Evolutionary conservation across 2,888 invertebrate genomes (phyloP), one percentile per base, ranked within the genome.

Genomic region (Gari tellinella): DNA sequence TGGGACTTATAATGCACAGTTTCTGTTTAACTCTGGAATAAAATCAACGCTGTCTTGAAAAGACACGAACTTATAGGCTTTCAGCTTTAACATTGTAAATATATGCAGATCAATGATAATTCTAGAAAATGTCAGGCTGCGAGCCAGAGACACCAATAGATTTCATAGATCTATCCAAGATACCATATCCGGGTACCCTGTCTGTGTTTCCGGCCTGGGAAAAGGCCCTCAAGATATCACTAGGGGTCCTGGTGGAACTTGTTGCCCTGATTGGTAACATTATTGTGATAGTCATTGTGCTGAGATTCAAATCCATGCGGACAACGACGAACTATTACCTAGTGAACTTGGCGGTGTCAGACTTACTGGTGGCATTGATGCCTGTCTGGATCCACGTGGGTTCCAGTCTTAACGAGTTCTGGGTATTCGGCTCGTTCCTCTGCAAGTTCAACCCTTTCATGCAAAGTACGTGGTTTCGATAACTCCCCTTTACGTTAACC

Each of bases 361-460:
- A 90, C 60, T 80, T 90, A 43, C 60, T 89, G 38, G 87, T 90
- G 19, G 87, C 84, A 0, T 66, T 81, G 5, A 92, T 96, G 12
- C 95, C 96, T 61, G 95, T 96, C 0, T 95, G 95, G 94, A 94
- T 96, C 85, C 95, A 96, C 92, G 92, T 97, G 75, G 94, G 95
- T 15, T 93, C 94, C 48, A 95, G 96, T 89, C 94, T 96, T 85
- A 96, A 94, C 86, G 96, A 96, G 92, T 95, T 95, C 84, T 97
- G 95, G 90, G 93, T 95, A 77, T 91, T 97, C 67, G 95, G 95
- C 19, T 92, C 93, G 14, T 93, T 95, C 64, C 96, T 96, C 10
- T 97, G 97, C 89, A 94, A 94, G 81, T 93, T 95, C 82, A 96
- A 96, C 91, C 96, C 95, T 1, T 95, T 95, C 84, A 88, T 96